phyloP scores from a whole-genome alignment of 1,140 invertebrate species.

The Drosophila cardini region DNA sequence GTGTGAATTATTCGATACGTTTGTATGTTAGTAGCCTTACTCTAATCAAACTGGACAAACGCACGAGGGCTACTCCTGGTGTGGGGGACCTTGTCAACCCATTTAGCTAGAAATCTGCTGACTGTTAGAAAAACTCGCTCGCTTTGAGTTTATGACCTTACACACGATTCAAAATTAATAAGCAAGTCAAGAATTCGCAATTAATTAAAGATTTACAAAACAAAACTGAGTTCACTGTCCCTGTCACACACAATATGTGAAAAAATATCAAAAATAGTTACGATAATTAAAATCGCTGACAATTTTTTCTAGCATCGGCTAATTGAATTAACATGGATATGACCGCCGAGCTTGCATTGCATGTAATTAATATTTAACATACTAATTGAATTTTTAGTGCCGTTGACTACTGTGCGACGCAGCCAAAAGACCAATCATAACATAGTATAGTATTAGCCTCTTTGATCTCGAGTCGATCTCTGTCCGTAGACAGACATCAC shows the following conservation, averaged over 20 bases:
- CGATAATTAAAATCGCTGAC: slow-evolving; percentile 16
- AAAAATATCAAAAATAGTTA: slow-evolving; percentile 13
- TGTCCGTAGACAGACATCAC: slow-evolving; percentile 34
- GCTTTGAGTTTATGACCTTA: slow-evolving; percentile 68
- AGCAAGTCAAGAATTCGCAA: slow-evolving; percentile 38
- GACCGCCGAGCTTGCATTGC: slow-evolving; percentile 18
- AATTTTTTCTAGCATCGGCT: slow-evolving; percentile 40
- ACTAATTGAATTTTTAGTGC: slow-evolving; percentile 65
- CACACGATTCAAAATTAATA: slow-evolving; percentile 52
- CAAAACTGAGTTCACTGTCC: slow-evolving; percentile 10
- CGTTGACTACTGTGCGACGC: slow-evolving; percentile 62
- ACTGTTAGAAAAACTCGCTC: slow-evolving; percentile 61
- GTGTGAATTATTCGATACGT: slow-evolving; percentile 56
- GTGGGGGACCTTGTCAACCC: slow-evolving; percentile 53
- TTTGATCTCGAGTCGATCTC: slow-evolving; percentile 52
- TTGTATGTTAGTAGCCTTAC: slow-evolving; percentile 48
- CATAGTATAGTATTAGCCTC: slow-evolving; percentile 45
- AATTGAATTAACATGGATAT: slow-evolving; percentile 68
- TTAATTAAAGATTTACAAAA: slow-evolving; percentile 29
- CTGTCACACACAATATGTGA: slow-evolving; percentile 17
- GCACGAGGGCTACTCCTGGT: slow-evolving; percentile 57
- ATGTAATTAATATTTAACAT: slow-evolving; percentile 73
- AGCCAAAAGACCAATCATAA: slow-evolving; percentile 29
- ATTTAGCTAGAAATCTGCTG: slow-evolving; percentile 33
- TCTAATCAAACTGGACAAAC: slow-evolving; percentile 47